Evolutionary conservation across 1,140 invertebrate species (phyloP), one percentile per base, ranked within the genome.

Genomic region (Monochamus saltuarius): DNA sequence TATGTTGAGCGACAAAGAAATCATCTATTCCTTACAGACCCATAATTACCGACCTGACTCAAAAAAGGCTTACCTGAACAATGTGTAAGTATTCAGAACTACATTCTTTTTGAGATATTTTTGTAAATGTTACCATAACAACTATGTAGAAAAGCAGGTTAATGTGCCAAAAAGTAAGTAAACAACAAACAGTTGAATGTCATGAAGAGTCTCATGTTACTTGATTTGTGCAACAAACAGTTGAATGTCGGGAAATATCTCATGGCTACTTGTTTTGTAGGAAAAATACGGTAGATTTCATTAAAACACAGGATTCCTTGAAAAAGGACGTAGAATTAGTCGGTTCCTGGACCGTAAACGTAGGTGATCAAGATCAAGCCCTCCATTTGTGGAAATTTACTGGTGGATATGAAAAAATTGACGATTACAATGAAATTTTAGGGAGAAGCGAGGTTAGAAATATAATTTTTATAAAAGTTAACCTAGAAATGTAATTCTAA

Each of bases 311-410:
- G 59, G 87, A 89, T 71, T 75, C 83, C 17, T 39, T 77, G 47
- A 83, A 87, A 29, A 75, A 89, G 7, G 85, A 86, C 54, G 87
- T 86, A 69, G 87, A 92, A 72, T 77, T 93, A 56, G 86, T 92
- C 39, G 91, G 87, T 62, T 92, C 90, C 67, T 94, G 90, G 90
- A 89, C 85, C 7, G 95, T 98, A 7, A 89, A 91, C 63, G 92
- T 98, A 43, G 97, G 97, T n/a, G 95, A 97, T 75, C 89, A 97
- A 80, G 96, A 99, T 83, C 95, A 98, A 80, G 92, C 92, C 34
- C 80, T 98, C 60, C 95, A 98, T 79, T 82, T 98, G 39, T 98
- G 95, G 95, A 87, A 88, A 69, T 97, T 95, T 74, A 90, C 86
- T 46, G 94, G 94, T 60, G 95, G 96, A 22, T 98, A 96, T 77